Evolutionary conservation across 1,140 invertebrate species (phyloP).

Genomic region (Drosophila burlai): DNA sequence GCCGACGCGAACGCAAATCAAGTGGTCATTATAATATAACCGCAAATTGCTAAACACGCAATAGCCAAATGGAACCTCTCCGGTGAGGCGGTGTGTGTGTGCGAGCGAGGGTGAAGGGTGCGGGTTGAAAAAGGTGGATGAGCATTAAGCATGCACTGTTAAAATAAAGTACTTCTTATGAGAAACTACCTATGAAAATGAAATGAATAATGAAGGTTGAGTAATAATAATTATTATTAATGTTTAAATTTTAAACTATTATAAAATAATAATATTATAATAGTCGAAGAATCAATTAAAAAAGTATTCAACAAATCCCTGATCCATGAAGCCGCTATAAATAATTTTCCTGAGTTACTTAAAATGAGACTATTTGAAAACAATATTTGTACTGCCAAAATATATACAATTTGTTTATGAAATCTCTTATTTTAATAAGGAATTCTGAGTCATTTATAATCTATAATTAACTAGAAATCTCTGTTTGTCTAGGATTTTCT

Average conservation of each 20-base stretch:
- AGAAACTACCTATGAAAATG: background rate
- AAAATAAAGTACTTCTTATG: background rate
- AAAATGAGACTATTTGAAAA: background rate
- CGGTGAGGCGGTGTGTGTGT: background rate
- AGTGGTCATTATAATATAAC: constrained; percentile 82
- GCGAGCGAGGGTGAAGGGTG: background rate
- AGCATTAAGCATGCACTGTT: constrained; percentile 7
- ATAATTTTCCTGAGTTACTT: background rate
- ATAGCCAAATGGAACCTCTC: constrained; percentile 44
- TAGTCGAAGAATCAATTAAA: no score
- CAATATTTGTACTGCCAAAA: background rate
- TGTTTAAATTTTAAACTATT: no score
- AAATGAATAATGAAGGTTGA: no score
- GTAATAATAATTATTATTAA: no score
- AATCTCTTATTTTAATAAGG: background rate
- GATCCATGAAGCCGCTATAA: background rate
- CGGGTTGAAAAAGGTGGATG: constrained; percentile 8
- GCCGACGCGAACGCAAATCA: constrained; percentile 68
- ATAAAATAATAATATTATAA: no score
- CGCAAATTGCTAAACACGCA: constrained; percentile 80
- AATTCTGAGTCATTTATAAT: background rate
- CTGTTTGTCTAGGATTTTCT: background rate
- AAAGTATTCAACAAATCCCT: no score
- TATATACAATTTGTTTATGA: background rate
- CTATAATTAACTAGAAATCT: background rate